These are phyloP conservation scores for Trichechus manatus DNA, from an alignment of 2,113 vertebrate genomes.

Conservation along the genomic window DNA sequence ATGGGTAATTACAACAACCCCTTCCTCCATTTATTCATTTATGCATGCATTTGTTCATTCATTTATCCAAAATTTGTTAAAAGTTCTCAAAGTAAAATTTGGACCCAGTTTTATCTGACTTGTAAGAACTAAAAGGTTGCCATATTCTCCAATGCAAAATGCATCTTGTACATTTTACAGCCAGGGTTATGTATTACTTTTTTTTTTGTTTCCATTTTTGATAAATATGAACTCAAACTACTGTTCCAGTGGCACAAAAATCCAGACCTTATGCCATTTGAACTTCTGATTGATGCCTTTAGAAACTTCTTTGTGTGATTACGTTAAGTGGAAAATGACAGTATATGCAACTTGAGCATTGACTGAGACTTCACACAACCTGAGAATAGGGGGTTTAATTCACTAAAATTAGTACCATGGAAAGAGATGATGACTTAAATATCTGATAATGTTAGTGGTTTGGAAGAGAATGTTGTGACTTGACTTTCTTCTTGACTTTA, in stretches of 20 bases:
- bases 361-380: not conserved
- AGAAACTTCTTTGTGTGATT: not conserved
- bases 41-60: not conserved
- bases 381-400: not conserved
- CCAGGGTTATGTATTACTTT: not conserved
- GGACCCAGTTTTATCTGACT: not conserved
- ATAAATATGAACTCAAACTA: not conserved
- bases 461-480: conserved; percentile 59
- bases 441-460: conserved; percentile 59
- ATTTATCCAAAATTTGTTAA: not conserved
- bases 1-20: not conserved
- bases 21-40: not conserved
- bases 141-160: not conserved
- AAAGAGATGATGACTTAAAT: conserved; percentile 50
- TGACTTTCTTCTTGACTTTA: conserved; percentile 46
- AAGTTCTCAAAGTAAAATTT: not conserved
- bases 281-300: not conserved
- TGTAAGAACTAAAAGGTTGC: not conserved
- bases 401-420: not conserved
- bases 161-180: not conserved
- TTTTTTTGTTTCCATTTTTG: not conserved
- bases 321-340: not conserved
- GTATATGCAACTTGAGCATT: not conserved
- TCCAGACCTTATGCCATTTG: not conserved
- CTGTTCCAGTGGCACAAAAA: not conserved